These are phyloP conservation scores for Cichlasoma orientale DNA, from an alignment of 2,797 vertebrate species.

Conservation along the genomic window DNA sequence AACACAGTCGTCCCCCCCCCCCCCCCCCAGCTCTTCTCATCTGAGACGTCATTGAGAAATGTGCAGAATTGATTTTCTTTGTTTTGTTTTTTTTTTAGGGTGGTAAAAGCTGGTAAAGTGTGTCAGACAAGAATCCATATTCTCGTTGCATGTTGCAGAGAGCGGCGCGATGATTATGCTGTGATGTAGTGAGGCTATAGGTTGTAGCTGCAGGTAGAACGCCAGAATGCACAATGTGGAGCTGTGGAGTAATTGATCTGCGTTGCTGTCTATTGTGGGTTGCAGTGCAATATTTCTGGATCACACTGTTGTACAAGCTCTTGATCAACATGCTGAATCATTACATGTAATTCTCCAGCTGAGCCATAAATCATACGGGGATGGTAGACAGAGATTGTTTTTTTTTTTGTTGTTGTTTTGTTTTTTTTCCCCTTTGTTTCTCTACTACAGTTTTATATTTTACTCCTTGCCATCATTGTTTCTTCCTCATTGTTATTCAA, in stretches of 20 bases:
- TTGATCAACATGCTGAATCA: constrained; percentile 78
- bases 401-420: constrained; percentile 5
- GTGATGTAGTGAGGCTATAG: constrained; percentile 45
- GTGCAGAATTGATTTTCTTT: constrained; percentile 28
- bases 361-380: constrained; percentile 71
- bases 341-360: constrained; percentile 68
- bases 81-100: constrained; percentile 17
- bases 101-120: constrained; percentile 37
- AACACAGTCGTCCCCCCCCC: too few species aligned
- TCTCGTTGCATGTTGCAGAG: constrained; percentile 19
- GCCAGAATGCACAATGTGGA: constrained; percentile 53
- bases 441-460: constrained; percentile 50
- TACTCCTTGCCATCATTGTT: constrained; percentile 40
- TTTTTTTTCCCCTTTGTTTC: constrained; percentile 24
- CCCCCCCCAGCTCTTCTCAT: constrained; percentile 43
- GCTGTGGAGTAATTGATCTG: constrained; percentile 69
- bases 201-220: constrained; percentile 36
- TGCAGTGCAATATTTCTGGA: constrained; percentile 68
- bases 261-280: constrained; percentile 65
- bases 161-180: constrained; percentile 25
- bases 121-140: constrained; percentile 30
- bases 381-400: constrained; percentile 13
- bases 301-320: constrained; percentile 51
- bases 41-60: constrained; percentile 40
- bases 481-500: constrained; percentile 70